These are phyloP conservation scores for Macroteleia sp. DNA, from an alignment of 2,888 invertebrate species.

Conservation along the genomic window DNA sequence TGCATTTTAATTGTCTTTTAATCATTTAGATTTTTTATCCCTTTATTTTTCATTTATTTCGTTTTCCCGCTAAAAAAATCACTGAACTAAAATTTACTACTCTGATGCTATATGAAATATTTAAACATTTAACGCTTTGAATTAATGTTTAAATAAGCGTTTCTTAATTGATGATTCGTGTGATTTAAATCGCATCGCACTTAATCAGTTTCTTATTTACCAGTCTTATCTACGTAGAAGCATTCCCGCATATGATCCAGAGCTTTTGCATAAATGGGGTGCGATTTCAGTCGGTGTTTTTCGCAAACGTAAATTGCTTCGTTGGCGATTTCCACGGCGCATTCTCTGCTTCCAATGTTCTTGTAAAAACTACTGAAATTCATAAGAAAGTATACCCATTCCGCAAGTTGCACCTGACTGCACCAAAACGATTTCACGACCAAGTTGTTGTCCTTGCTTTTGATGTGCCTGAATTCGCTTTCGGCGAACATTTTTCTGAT, in stretches of 20 bases:
- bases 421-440: constrained; percentile 63
- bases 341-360: constrained; percentile 45
- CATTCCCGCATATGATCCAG: not conserved
- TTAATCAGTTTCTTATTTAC: too few relatives aligned
- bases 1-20: too few relatives aligned
- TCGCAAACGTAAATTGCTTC: constrained; percentile 70
- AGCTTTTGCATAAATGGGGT: constrained; percentile 73
- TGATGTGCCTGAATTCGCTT: constrained; percentile 15
- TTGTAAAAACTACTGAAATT: constrained; percentile 74
- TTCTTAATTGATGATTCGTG: too few relatives aligned
- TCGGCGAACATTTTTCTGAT: constrained; percentile 66
- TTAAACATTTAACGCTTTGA: too few relatives aligned
- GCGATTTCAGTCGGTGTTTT: constrained; percentile 70
- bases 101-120: too few relatives aligned
- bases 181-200: too few relatives aligned
- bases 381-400: constrained; percentile 73
- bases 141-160: too few relatives aligned
- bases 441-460: constrained; percentile 31
- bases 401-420: constrained; percentile 69
- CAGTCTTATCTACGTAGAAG: not conserved
- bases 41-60: too few relatives aligned
- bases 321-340: constrained; percentile 62
- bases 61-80: too few relatives aligned
- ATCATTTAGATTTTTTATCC: too few relatives aligned
- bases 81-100: too few relatives aligned